Conservation (phyloP, 2,797 vertebrate genomes). For the Acanthis flammea region DNA sequence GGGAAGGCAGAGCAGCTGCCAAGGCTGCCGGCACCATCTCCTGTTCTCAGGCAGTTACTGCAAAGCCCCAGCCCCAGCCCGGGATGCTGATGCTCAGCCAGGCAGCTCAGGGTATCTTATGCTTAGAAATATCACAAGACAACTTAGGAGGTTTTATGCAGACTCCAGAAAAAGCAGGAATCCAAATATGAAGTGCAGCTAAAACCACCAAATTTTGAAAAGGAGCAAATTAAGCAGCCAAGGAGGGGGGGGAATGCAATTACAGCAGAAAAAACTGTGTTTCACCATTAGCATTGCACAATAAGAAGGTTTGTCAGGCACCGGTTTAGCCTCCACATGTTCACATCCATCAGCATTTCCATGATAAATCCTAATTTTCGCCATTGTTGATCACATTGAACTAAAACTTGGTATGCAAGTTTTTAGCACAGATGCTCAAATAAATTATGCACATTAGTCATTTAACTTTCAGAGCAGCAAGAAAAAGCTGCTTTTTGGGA, state of each 20-base stretch:
- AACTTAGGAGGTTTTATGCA: slow-evolving; percentile 39
- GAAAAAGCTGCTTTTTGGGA: slow-evolving; percentile 44
- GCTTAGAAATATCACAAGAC: neutral
- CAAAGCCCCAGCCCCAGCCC: neutral
- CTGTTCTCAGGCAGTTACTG: slow-evolving; percentile 46
- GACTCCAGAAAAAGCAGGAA: slow-evolving; percentile 20
- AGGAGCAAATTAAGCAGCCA: slow-evolving; percentile 59
- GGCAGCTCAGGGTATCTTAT: neutral
- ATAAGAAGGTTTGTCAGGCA: slow-evolving; percentile 74
- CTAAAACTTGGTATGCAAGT: slow-evolving; percentile 73
- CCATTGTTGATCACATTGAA: slow-evolving; percentile 73
- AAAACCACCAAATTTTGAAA: neutral
- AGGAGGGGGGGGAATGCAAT: neutral
- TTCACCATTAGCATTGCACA: slow-evolving; percentile 66
- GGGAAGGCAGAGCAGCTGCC: neutral
- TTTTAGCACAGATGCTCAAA: slow-evolving; percentile 74
- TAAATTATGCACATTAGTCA: slow-evolving; percentile 76
- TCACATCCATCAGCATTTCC: slow-evolving; percentile 73
- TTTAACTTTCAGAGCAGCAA: slow-evolving; percentile 66
- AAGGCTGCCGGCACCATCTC: slow-evolving; percentile 73
- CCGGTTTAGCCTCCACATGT: slow-evolving; percentile 66
- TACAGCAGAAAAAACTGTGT: slow-evolving; percentile 36
- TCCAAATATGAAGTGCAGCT: slow-evolving; percentile 15
- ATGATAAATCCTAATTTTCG: slow-evolving; percentile 74
- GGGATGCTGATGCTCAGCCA: neutral